These are phyloP conservation scores for Bemisia tabaci DNA, from an alignment of 1,140 invertebrate genomes.

Conservation along the genomic window DNA sequence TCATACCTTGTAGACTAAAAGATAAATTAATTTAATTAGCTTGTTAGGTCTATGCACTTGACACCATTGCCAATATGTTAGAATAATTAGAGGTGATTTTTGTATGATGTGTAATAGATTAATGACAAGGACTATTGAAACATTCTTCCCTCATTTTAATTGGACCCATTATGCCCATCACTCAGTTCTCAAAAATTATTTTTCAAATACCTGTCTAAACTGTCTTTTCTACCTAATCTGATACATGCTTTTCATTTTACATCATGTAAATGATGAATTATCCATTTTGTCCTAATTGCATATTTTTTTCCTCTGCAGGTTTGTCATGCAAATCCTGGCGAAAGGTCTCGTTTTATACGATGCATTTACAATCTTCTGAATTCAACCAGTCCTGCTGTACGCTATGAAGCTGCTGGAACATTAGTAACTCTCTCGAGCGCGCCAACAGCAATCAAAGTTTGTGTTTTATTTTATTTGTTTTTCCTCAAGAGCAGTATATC, in stretches of 20 bases:
- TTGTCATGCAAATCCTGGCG: slow-evolving; percentile 92
- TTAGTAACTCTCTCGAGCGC: slow-evolving; percentile 95
- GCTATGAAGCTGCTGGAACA: slow-evolving; percentile 98
- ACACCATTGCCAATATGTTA: too few species aligned
- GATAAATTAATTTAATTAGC: too few species aligned
- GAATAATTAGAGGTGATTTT: too few species aligned
- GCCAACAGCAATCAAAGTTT: slow-evolving; percentile 87
- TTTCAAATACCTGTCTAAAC: not conserved
- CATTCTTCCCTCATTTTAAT: too few species aligned
- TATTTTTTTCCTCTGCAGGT: slow-evolving; percentile 51
- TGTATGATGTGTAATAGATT: too few species aligned
- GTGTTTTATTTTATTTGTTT: too few species aligned
- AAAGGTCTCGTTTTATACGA: slow-evolving; percentile 90
- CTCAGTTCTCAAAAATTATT: not conserved
- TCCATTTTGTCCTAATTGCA: not conserved
- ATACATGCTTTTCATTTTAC: slow-evolving; percentile 5
- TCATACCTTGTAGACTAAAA: too few species aligned
- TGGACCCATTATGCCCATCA: too few species aligned
- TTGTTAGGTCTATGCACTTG: too few species aligned
- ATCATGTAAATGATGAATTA: not conserved
- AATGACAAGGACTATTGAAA: too few species aligned
- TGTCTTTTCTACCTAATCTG: not conserved
- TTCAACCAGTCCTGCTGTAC: slow-evolving; percentile 87
- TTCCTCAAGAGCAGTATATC: not conserved
- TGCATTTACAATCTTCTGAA: slow-evolving; percentile 98